phyloP scores from a whole-genome alignment of 2,113 vertebrate genomes.

The Crotophaga sulcirostris region DNA sequence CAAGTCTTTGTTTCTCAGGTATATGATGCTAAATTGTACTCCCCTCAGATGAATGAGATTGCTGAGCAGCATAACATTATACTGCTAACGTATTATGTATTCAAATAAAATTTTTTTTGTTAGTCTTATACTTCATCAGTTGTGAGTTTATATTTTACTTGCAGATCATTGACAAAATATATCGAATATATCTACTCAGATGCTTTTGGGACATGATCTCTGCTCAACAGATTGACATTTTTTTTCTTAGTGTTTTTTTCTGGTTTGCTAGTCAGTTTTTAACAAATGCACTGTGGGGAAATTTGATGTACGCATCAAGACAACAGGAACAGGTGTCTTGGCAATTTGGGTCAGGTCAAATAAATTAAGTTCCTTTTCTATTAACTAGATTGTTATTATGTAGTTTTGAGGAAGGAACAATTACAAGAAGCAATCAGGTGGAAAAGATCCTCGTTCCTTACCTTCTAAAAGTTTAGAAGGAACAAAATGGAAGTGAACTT shows the following conservation, averaged over 20 bases:
- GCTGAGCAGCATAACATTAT: background rate
- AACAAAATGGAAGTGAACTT: background rate
- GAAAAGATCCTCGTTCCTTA: background rate
- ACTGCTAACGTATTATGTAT: background rate
- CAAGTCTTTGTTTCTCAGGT: background rate
- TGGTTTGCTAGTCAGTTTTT: background rate
- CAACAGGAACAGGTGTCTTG: background rate
- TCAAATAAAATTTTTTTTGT: background rate
- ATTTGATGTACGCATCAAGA: background rate
- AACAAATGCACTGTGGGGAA: background rate
- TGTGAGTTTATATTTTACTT: background rate
- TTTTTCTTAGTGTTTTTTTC: background rate
- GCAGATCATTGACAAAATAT: background rate
- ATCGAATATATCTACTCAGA: background rate
- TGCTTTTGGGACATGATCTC: background rate
- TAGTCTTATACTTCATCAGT: background rate
- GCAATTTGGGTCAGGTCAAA: background rate
- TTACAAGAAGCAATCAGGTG: background rate
- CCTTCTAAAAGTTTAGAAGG: background rate
- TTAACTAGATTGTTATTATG: background rate
- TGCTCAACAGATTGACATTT: background rate
- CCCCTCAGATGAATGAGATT: background rate
- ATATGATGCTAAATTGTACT: background rate
- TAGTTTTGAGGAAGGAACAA: background rate
- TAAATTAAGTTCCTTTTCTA: background rate